Evolutionary conservation across 1,140 invertebrate genomes (phyloP), one percentile per base, ranked within the genome.

Genomic region (Cotesia glomerata): DNA sequence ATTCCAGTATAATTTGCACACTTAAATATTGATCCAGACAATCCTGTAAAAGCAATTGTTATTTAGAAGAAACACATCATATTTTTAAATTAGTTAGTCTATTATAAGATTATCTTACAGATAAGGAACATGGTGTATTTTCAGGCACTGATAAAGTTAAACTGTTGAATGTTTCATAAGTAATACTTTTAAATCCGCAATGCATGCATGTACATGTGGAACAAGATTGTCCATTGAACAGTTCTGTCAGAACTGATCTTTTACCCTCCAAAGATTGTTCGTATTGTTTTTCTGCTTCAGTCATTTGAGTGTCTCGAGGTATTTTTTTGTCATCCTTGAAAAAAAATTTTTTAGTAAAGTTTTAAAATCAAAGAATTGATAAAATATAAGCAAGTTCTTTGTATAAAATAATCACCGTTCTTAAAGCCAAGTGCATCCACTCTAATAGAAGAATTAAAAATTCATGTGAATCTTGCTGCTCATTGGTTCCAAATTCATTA

Each of bases 401-500:
- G 26, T 26, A 3, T 1, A 26, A 26, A 54, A 36, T 45, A 73
- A 61, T 75, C 83, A 93, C 91, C 84, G 88, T 88, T 78, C 94
- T 94, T 35, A 98, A 87, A 79, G 97, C 96, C 75, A 95, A 94
- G 80, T 98, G 95, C 74, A 98, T 88, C 89, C 93, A 95, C 78
- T 98, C 95, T 84, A 98, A 90, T 3, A 98, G 88, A 77, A 97
- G 95, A 14, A 93, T 93, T 1, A 98, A 89, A 82, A 98, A 97
- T 83, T 99, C 97, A 83, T 98, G 96, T 0, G 96, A 95, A 84
- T 99, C 97, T 83, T 98, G 97, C 81, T 98, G 97, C 71, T 96
- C 92, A 76, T 90, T 90, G 34, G 92, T 94, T 67, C 91, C 91
- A 87, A 98, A 98, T 76, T 92, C 91, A 64, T 92, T 87, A 79